A percentile compares a stretch with the other conserved stretches of the same genome.
Conservation (phyloP, 2,113 vertebrate species). For the Cebidichthys violaceus region DNA sequence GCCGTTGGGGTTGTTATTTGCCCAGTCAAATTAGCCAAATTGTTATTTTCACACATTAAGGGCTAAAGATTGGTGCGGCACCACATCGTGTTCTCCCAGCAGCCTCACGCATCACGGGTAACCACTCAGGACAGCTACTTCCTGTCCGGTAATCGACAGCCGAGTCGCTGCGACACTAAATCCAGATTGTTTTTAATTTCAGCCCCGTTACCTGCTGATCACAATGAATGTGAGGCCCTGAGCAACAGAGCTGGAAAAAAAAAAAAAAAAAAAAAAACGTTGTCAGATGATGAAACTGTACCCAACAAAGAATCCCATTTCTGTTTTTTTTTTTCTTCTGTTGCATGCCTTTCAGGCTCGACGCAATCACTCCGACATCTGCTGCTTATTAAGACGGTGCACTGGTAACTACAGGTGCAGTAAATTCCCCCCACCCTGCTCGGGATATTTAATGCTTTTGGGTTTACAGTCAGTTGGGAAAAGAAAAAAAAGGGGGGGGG, state of each 20-base stretch:
- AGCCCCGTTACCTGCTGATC: conserved; percentile 53
- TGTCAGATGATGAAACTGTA: conserved; percentile 71
- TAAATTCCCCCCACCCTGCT: conserved; percentile 82
- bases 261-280: conserved; percentile 41
- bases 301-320: conserved; percentile 65
- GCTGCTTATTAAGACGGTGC: conserved; percentile 78
- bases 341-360: conserved; percentile 32
- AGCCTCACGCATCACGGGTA: conserved; percentile 50
- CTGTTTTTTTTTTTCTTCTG: too few species aligned
- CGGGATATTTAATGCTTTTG: conserved; percentile 82
- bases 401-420: conserved; percentile 83
- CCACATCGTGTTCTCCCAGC: conserved; percentile 13
- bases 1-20: conserved; percentile 23
- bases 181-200: conserved; percentile 70
- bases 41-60: conserved; percentile 44
- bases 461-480: conserved; percentile 72
- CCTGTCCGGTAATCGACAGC: conserved; percentile 60
- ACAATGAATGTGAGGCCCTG: conserved; percentile 44
- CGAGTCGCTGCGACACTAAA: conserved; percentile 60
- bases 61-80: conserved; percentile 18
- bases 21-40: conserved; percentile 14
- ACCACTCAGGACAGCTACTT: conserved; percentile 61
- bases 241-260: background rate
- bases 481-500: conserved; percentile 20
- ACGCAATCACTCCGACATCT: conserved; percentile 76